Evolutionary conservation across 2,888 invertebrate species (phyloP).

Genomic region (Agonopterix alstromeriana): DNA sequence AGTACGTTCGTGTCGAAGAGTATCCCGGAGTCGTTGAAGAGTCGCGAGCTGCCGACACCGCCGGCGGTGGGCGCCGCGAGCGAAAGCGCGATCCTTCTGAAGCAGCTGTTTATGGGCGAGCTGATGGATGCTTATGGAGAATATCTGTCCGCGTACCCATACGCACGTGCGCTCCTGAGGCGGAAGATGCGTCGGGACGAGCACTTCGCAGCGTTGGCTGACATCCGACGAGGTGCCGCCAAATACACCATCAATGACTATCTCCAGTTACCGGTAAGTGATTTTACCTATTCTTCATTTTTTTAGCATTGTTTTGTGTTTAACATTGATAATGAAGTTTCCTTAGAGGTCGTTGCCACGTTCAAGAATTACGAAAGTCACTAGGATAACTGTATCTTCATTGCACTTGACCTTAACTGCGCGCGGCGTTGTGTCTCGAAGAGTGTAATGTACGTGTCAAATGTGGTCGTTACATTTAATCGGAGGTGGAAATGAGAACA

Average conservation of each 20-base stretch:
- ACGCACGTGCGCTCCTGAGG: constrained; percentile 78
- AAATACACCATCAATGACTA: constrained; percentile 79
- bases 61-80: constrained; percentile 43
- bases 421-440: constrained; percentile 31
- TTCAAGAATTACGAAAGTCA: constrained; percentile 26
- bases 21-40: constrained; percentile 51
- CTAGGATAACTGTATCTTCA: constrained; percentile 19
- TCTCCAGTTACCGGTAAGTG: constrained; percentile 82
- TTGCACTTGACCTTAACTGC: constrained; percentile 47
- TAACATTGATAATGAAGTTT: background rate
- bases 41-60: constrained; percentile 56
- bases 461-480: constrained; percentile 63
- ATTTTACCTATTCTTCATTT: background rate
- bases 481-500: constrained; percentile 54
- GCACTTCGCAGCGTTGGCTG: constrained; percentile 81
- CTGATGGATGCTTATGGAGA: constrained; percentile 81
- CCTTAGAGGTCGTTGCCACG: constrained; percentile 3
- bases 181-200: constrained; percentile 80
- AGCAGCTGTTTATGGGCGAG: constrained; percentile 79
- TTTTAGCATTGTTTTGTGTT: background rate
- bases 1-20: constrained; percentile 56
- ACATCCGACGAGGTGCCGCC: constrained; percentile 80
- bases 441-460: constrained; percentile 38
- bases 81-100: constrained; percentile 64
- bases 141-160: constrained; percentile 78